Conservation (phyloP, 2,888 invertebrate genomes). For the Neoascia interrupta region DNA sequence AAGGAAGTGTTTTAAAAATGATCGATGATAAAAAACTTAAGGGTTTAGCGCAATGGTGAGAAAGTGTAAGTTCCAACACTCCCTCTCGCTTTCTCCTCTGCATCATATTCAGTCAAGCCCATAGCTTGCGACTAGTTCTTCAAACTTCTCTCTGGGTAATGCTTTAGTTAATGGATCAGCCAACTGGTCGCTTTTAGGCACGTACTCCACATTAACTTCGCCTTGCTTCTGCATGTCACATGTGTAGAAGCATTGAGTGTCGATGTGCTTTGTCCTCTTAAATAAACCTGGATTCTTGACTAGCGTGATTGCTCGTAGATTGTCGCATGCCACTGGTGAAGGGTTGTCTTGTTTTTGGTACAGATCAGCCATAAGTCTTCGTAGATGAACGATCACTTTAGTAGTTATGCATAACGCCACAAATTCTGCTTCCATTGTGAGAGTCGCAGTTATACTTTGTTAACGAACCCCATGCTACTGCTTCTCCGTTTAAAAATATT, state of each 20-base stretch:
- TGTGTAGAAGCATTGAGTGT: slow-evolving; percentile 37
- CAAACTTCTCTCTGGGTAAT: slow-evolving; percentile 14
- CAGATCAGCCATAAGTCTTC: not conserved
- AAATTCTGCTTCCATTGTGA: no score
- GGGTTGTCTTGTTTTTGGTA: not conserved
- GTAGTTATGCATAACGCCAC: no score
- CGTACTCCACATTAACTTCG: slow-evolving; percentile 32
- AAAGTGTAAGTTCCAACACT: no score
- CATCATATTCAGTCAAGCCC: no score
- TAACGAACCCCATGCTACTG: no score
- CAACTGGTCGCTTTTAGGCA: slow-evolving; percentile 11
- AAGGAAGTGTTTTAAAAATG: no score
- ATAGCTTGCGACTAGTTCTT: not conserved
- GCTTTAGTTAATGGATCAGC: slow-evolving; percentile 31
- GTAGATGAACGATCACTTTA: no score
- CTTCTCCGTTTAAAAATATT: slow-evolving; percentile 25
- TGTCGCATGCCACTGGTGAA: slow-evolving; percentile 23
- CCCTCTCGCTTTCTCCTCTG: no score
- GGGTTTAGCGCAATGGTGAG: no score
- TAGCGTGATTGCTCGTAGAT: slow-evolving; percentile 34
- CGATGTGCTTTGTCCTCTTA: slow-evolving; percentile 45
- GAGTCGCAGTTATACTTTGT: slow-evolving; percentile 12
- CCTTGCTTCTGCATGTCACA: slow-evolving; percentile 19
- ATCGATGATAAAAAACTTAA: no score
- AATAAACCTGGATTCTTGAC: slow-evolving; percentile 39